Evolutionary conservation across 2,888 invertebrate species (phyloP), one percentile per base, ranked within the genome.

Genomic region (Drosophila neoperkinsi): DNA sequence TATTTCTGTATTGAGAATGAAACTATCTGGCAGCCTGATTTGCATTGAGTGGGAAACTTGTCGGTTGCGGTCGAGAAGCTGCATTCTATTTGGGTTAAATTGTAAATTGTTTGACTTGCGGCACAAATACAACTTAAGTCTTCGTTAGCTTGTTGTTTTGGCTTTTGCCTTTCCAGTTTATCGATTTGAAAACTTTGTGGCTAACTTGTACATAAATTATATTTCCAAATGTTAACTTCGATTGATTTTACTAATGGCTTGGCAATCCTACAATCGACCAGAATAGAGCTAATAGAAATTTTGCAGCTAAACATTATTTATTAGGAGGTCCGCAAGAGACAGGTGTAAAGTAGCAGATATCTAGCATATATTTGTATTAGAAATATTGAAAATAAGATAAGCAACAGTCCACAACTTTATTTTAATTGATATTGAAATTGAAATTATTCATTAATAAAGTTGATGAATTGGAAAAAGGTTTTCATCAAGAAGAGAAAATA

Each of bases 171-270:
- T 28, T 55, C 43, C 13, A 49, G 36, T 50, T 59, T 75, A 49
- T 64, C 59, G 41, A 60, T 51, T 63, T 46, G 63, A 59, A 63
- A 74, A 63, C 64, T 46, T 66, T 46, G 65, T 33, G 49, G 53
- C 25, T 33, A 55, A 33, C 31, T 41, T 3, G 5, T 13, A 38
- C 31, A 41, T 11, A 4, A 55, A 49, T 31, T 53, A 31, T 30
- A 61, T 50, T 51, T 57, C 4, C 4, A 55, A 46, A 53, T 64
- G 64, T 70, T 51, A 52, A 34, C 38, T 18, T 53, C n/a, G 30
- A 77, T 77, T 61, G 64, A 25, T 60, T 69, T 52, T 60, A 25
- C 46, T 59, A 63, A 75, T 58, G 53, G 50, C 28, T 28, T 49
- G 6, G 11, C 38, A 62, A n/a, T 60, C 9, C 30, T 51, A 46